These are phyloP conservation scores for Typhlichthys eigenmanni DNA, from an alignment of 2,797 vertebrate genomes.

Conservation along the genomic window DNA sequence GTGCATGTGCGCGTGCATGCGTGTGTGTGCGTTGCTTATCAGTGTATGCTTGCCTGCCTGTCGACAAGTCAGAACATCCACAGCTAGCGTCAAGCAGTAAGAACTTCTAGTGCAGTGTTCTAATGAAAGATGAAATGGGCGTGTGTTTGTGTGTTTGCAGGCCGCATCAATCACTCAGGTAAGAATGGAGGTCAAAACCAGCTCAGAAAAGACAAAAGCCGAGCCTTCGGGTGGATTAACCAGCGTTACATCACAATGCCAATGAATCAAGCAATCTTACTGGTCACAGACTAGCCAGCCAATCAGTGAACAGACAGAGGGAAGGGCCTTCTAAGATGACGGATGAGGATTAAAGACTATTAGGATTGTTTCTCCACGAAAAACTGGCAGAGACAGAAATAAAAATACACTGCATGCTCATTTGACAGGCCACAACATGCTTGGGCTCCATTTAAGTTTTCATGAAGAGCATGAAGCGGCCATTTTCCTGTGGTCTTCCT, in stretches of 20 bases:
- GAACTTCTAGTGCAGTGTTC: conserved; percentile 19
- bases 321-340: conserved; percentile 57
- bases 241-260: conserved; percentile 65
- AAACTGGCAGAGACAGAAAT: conserved; percentile 9
- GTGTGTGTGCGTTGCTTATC: conserved; percentile 10
- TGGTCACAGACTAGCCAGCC: conserved; percentile 62
- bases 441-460: conserved; percentile 18
- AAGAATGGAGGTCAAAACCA: conserved; percentile 44
- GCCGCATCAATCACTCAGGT: conserved; percentile 57
- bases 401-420: conserved; percentile 16
- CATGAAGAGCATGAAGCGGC: too few species aligned
- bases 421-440: conserved; percentile 49
- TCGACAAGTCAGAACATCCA: conserved; percentile 57
- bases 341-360: conserved; percentile 64
- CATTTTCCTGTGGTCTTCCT: not conserved
- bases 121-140: conserved; percentile 62
- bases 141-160: conserved; percentile 50
- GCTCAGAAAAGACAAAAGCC: conserved; percentile 53
- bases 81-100: conserved; percentile 53
- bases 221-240: conserved; percentile 58
- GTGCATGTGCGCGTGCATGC: conserved; percentile 1
- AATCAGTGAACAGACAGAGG: conserved; percentile 57
- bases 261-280: conserved; percentile 50
- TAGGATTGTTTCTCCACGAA: conserved; percentile 30
- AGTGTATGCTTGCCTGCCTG: conserved; percentile 19